Evolutionary conservation across 2,113 vertebrate species (phyloP).

Genomic region (Cercopithecus mona): DNA sequence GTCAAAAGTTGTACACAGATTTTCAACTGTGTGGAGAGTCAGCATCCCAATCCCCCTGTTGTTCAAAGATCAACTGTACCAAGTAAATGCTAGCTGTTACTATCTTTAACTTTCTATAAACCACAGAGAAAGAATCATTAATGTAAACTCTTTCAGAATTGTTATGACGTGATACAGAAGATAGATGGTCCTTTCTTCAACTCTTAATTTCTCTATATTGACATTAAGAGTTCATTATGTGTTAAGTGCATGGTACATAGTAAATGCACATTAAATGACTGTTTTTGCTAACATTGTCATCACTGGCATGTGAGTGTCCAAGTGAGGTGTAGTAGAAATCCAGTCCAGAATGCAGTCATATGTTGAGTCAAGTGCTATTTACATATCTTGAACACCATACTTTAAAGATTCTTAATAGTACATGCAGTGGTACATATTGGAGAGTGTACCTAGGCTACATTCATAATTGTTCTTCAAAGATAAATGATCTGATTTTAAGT

Average conservation of each 20-base stretch:
- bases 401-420: not conserved
- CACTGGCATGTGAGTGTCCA: not conserved
- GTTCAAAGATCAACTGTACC: not conserved
- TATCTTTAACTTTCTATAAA: not conserved
- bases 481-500: not conserved
- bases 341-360: not conserved
- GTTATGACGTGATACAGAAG: not conserved
- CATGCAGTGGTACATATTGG: not conserved
- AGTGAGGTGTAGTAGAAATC: not conserved
- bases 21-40: not conserved
- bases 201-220: not conserved
- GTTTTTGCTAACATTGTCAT: not conserved
- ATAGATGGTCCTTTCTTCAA: not conserved
- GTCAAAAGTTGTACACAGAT: not conserved
- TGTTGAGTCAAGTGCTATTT: not conserved
- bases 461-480: not conserved
- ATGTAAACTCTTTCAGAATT: slow-evolving; percentile 2
- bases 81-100: not conserved
- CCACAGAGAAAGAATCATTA: not conserved
- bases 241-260: not conserved
- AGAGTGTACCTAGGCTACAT: not conserved
- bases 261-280: not conserved
- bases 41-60: not conserved
- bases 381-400: not conserved
- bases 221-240: not conserved